Conservation (phyloP, 2,113 vertebrate genomes). For the Oriolus oriolus region DNA sequence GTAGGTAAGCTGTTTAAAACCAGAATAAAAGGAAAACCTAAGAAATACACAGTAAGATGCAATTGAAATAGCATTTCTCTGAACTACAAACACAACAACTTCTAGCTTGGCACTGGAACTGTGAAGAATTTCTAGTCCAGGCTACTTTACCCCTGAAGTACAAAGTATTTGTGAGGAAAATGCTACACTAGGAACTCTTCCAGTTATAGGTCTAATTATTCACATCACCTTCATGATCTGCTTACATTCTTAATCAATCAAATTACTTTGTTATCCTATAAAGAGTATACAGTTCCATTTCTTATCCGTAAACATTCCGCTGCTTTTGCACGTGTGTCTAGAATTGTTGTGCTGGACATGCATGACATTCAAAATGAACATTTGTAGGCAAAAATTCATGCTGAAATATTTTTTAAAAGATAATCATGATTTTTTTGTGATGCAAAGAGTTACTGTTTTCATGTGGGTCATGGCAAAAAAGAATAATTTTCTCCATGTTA, state of each 20-base stretch:
- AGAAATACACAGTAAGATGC: accelerated
- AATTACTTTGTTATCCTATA: background rate
- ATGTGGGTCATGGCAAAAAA: background rate
- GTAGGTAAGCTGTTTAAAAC: background rate
- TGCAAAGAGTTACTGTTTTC: background rate
- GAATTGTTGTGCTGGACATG: background rate
- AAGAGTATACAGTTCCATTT: background rate
- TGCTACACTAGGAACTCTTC: background rate
- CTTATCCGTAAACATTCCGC: background rate
- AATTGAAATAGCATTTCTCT: background rate
- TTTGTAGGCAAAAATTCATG: background rate
- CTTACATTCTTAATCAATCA: background rate
- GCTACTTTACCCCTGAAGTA: background rate
- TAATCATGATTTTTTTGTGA: background rate
- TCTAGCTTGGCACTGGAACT: background rate
- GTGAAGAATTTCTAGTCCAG: background rate
- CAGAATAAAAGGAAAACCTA: background rate
- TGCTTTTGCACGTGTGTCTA: background rate
- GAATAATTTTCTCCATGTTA: background rate
- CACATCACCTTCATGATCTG: background rate
- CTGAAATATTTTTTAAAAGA: background rate
- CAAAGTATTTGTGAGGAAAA: background rate
- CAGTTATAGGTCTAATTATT: background rate
- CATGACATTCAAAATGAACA: background rate
- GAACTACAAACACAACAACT: background rate